phyloP scores from a whole-genome alignment of 1,140 invertebrate species.

The Drosophila nebulosa region DNA sequence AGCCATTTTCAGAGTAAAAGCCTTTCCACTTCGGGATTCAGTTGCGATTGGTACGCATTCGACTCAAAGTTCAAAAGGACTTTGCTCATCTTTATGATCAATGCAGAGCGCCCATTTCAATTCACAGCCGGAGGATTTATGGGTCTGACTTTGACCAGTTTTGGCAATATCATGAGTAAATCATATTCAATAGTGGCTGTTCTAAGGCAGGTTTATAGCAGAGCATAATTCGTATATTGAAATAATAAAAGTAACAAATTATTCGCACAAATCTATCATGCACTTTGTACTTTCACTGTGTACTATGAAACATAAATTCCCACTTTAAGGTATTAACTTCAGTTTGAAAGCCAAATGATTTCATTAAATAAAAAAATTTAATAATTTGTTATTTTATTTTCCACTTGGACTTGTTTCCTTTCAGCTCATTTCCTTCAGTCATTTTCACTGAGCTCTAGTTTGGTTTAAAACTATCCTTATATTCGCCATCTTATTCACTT shows the following conservation, averaged over 20 bases:
- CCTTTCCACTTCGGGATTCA: slow-evolving; percentile 38
- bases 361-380: too few species aligned
- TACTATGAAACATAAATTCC: too few species aligned
- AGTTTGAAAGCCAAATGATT: too few species aligned
- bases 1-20: slow-evolving; percentile 43
- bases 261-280: background rate
- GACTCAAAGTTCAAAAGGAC: slow-evolving; percentile 40
- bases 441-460: too few species aligned
- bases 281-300: too few species aligned
- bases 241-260: background rate
- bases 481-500: too few species aligned
- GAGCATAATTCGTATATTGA: background rate
- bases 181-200: slow-evolving; percentile 58
- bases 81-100: slow-evolving; percentile 50
- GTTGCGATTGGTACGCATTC: slow-evolving; percentile 44
- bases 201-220: slow-evolving; percentile 51
- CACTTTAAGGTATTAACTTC: too few species aligned
- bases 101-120: slow-evolving; percentile 49
- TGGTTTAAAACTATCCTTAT: too few species aligned
- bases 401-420: too few species aligned
- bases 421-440: too few species aligned
- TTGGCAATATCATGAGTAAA: slow-evolving; percentile 55
- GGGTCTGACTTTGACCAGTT: slow-evolving; percentile 44
- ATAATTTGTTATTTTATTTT: too few species aligned
- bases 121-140: slow-evolving; percentile 68